Base-by-base conservation (phyloP, 2,888 invertebrate species). In the Labia minor region DNA sequence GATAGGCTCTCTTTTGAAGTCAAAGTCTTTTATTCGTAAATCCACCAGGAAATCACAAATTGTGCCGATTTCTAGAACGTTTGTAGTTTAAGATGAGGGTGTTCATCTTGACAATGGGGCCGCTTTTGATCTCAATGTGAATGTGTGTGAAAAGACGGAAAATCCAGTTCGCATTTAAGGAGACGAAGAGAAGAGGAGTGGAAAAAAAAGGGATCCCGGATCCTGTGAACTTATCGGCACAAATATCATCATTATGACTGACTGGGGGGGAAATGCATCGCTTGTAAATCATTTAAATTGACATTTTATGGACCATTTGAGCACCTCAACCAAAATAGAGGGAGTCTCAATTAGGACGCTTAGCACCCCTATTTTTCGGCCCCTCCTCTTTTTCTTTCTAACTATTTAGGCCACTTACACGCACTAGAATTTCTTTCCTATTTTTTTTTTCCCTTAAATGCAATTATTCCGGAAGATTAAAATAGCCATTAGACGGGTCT, bases 211-310 rank as follows among this genome's bases (percentile, higher is more conserved):
- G 49, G 49, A 49, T 49, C 49, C 49, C 49, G 49, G 49, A 49
- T 49, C 49, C 49, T 49, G 49, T 49, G n/a, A 49, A 49, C 49
- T 49, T 49, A 49, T 49, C 49, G 49, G 14, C 49, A 11, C n/a
- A 49, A 49, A 49, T 49, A 49, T 49, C 49, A 49, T 49, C 49
- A 49, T 49, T 49, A 49, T 49, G 4, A 49, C 49, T 49, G 49
- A 49, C 49, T 49, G 49, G 49, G 49, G 49, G 16, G 33, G 11
- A 16, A 16, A 49, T n/a, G 49, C 16, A 49, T 49, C 14, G 49
- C 49, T 49, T 49, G 49, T 49, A 49, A 49, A 49, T 49, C 49
- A 49, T 49, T 49, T 49, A 49, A 49, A 49, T 49, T 49, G 49
- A 49, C 49, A 14, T 49, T 49, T 49, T 49, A 49, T 49, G 49